These are phyloP conservation scores for Cheilosia pagana DNA, from an alignment of 2,888 invertebrate species.

Conservation along the genomic window DNA sequence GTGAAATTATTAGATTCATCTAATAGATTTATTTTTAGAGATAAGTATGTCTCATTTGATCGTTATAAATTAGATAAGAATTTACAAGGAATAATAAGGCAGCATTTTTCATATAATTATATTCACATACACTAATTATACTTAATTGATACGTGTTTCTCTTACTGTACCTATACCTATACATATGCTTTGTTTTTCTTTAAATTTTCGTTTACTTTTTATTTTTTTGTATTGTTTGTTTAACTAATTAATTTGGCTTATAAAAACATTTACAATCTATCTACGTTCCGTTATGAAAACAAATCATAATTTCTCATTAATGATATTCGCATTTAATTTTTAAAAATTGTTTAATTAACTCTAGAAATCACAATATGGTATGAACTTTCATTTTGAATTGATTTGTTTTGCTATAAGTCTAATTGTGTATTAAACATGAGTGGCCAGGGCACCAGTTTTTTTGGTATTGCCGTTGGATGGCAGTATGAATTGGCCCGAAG, in stretches of 20 bases:
- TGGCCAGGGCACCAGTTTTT: slow-evolving; percentile 84
- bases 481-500: slow-evolving; percentile 83
- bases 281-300: slow-evolving; percentile 72
- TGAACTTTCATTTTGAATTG: slow-evolving; percentile 75
- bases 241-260: slow-evolving; percentile 75
- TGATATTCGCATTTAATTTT: slow-evolving; percentile 60
- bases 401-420: slow-evolving; percentile 75
- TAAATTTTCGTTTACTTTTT: slow-evolving; percentile 74
- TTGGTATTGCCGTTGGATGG: slow-evolving; percentile 83
- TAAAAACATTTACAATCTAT: slow-evolving; percentile 75
- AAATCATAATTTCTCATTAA: slow-evolving; percentile 65
- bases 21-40: slow-evolving; percentile 74
- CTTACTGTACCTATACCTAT: slow-evolving; percentile 28
- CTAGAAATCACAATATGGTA: slow-evolving; percentile 83
- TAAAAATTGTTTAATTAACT: slow-evolving; percentile 80
- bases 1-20: slow-evolving; percentile 74
- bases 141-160: slow-evolving; percentile 71
- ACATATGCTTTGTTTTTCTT: slow-evolving; percentile 20
- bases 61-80: slow-evolving; percentile 77
- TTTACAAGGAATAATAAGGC: slow-evolving; percentile 82
- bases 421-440: slow-evolving; percentile 85
- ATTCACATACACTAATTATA: slow-evolving; percentile 76
- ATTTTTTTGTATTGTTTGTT: slow-evolving; percentile 54
- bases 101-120: slow-evolving; percentile 79
- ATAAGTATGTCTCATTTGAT: slow-evolving; percentile 76